phyloP scores from a whole-genome alignment of 2,113 vertebrate species.

The Actinemys pallida region DNA sequence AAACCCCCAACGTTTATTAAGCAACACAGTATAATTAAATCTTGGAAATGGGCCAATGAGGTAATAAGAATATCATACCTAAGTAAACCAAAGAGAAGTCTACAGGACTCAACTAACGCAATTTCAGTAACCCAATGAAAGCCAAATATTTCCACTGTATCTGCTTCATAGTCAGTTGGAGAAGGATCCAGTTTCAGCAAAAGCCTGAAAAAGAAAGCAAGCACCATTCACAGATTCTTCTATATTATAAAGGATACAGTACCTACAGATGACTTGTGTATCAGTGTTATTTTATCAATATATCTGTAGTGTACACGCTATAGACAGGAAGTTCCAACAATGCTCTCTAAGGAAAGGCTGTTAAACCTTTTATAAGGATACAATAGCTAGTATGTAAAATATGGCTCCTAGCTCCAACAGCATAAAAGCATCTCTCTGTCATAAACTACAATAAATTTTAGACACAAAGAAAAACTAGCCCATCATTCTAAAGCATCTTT shows the following conservation, averaged over 20 bases:
- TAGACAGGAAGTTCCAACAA: neutral
- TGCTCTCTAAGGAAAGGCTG: neutral
- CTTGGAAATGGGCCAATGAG: neutral
- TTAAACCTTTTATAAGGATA: neutral
- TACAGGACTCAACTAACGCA: conserved; percentile 90
- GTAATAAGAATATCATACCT: conserved; percentile 78
- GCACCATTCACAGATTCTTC: neutral
- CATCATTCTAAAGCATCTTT: neutral
- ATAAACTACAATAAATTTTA: neutral
- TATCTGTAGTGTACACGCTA: neutral
- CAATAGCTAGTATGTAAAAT: neutral
- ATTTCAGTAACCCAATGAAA: conserved; percentile 94
- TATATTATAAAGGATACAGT: neutral
- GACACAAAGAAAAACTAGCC: conserved; percentile 11
- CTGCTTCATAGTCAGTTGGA: conserved; percentile 89
- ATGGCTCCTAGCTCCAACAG: neutral
- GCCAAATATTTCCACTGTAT: conserved; percentile 92
- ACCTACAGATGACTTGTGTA: neutral
- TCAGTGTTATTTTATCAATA: neutral
- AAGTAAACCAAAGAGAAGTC: conserved; percentile 91
- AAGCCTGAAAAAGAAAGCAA: conserved; percentile 82
- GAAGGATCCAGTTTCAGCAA: conserved; percentile 92
- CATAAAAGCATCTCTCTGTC: neutral
- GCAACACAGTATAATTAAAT: neutral
- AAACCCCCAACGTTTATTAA: neutral